Percentiles rank a stretch among this genome's conserved stretches.
Evolutionary conservation across 2,888 invertebrate genomes (phyloP).

Genomic region (Apodemia zela): DNA sequence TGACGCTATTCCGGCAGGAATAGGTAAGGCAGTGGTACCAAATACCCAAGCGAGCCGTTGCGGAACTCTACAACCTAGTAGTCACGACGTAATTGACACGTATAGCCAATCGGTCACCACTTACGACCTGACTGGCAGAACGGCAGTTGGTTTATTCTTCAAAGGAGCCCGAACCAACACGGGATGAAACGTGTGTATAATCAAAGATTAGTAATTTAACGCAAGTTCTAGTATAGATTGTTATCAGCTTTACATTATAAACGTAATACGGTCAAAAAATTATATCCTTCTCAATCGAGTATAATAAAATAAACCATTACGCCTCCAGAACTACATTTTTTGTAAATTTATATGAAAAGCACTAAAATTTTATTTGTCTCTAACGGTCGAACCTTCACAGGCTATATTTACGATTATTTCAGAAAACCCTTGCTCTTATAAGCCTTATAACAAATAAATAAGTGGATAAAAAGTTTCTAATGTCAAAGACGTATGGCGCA

Average conservation of each 20-base stretch:
- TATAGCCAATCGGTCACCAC: no score
- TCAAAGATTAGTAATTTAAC: no score
- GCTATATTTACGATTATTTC: not conserved
- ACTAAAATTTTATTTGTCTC: conserved; percentile 1
- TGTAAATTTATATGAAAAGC: not conserved
- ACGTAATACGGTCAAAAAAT: not conserved
- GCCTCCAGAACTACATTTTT: not conserved
- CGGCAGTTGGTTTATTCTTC: no score
- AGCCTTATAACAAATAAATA: conserved; percentile 8
- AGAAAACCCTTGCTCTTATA: not conserved
- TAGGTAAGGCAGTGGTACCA: no score
- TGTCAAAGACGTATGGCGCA: conserved; percentile 14
- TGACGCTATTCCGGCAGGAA: no score
- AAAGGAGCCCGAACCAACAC: no score
- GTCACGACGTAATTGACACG: no score
- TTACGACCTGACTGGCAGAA: no score
- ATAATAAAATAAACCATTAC: not conserved
- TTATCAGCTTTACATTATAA: not conserved
- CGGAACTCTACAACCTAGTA: no score
- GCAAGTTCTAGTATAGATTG: no score
- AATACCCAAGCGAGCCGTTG: no score
- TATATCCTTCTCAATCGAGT: not conserved
- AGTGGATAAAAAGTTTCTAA: conserved; percentile 9
- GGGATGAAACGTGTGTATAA: no score
- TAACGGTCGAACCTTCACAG: not conserved